Percentiles rank a stretch among this genome's conserved stretches.
Evolutionary conservation across 2,113 vertebrate species (phyloP).

Genomic region (Melospiza melodia): DNA sequence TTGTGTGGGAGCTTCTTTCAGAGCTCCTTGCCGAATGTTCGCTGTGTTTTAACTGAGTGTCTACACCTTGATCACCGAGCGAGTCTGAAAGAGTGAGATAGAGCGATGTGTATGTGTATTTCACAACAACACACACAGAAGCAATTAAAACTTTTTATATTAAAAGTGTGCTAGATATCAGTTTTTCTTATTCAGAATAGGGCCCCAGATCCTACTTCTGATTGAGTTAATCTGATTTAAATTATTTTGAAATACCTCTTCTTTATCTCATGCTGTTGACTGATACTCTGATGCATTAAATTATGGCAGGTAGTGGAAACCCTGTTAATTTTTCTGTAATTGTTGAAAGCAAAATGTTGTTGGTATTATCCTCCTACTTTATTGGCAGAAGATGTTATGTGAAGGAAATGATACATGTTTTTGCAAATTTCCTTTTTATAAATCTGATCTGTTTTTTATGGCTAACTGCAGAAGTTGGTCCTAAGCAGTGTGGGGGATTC

Average conservation of each 20-base stretch:
- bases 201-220: not conserved
- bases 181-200: not conserved
- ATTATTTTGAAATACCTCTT: not conserved
- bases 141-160: fast-evolving
- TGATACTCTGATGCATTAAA: not conserved
- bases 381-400: not conserved
- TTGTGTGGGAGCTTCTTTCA: not conserved
- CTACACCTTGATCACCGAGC: too few species aligned
- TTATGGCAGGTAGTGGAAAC: not conserved
- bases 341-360: not conserved
- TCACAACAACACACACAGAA: fast-evolving
- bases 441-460: not conserved
- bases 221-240: not conserved
- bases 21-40: not conserved
- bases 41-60: not conserved
- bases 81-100: not conserved
- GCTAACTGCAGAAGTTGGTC: not conserved
- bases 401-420: not conserved
- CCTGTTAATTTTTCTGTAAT: not conserved
- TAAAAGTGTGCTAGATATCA: not conserved
- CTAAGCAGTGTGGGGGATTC: not conserved
- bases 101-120: fast-evolving
- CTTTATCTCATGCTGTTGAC: not conserved
- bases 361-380: not conserved
- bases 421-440: not conserved